Evolutionary conservation across 37 sponge, comb jelly and placozoan genomes (phyloP), one percentile per base, ranked within the genome.

Genomic region (Corticium candelabrum): DNA sequence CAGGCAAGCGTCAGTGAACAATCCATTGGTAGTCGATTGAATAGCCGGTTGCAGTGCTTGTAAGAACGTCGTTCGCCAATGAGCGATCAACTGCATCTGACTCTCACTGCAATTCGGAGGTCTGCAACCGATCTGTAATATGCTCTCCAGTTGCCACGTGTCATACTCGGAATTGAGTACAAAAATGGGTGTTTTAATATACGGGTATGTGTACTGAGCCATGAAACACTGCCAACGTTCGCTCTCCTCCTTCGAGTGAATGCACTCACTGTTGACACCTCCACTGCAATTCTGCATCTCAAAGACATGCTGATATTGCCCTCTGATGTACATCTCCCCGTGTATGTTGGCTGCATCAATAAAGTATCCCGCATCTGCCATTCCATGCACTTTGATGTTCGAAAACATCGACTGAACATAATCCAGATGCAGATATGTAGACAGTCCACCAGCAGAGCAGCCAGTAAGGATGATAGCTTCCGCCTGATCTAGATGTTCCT

Each of bases 391-490:
- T 11, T 11, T 11, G 21, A 50, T 50, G 15, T 11, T 27, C 62
- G 62, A 11, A 21, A 21, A 21, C 11, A 50, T 21, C 62, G 62
- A 11, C 15, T 21, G 62, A 50, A 50, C 11, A 32, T 40, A 39
- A 40, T 92, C 93, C 56, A 83, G 85, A 84, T 92, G 89, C 1
- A 92, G 79, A 74, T 86, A 92, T 0, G 85, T 82, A 21, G 84
- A 84, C 75, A 92, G 69, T n/a, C 93, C 93, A 32, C 93, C 93
- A 82, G 93, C 93, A 37, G 93, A 92, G 41, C 93, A 92, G 36
- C 93, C 93, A 37, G 93, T 92, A 4, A 92, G 74, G 39, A 92
- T 82, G 0, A 88, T 82, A 32, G 84, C 85, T 41, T 56, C 76
- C 0, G 93, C 89, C 56, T 31, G 68, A 21, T 75, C 73, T 87